Evolutionary conservation across 92 coral and sea anemone species (phyloP), one percentile per base, ranked within the genome.

Genomic region (Paramuricea clavata): DNA sequence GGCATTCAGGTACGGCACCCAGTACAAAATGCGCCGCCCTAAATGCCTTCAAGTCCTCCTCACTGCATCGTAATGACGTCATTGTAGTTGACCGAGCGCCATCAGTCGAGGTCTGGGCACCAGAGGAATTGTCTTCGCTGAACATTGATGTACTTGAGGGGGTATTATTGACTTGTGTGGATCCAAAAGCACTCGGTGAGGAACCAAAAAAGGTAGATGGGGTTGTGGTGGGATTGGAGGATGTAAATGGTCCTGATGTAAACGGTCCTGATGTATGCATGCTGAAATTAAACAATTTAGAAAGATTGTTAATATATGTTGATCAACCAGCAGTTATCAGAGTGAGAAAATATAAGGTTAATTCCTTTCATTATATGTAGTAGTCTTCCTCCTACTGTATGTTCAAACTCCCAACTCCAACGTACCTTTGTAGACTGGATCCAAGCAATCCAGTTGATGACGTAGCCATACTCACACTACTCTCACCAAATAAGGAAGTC

Each of bases 1-100:
- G 94, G 65, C 95, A 94, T 71, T 95, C 98, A 0, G 98, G 98
- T 78, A 95, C 94, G 42, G 87, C 89, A 13, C 98, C 98, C 69
- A 95, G 78, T 35, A 91, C 88, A 95, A 95, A 95, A 65, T 90
- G 88, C 57, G 92, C 96, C 6, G 94, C 98, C 79, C 71, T 94
- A 43, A 94, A 95, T 17, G 98, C 98, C 68, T 85, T 90, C 83
- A 95, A 49, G 87, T 94, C 98, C 78, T 93, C 89, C 43, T 94
- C 94, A 27, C 95, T 91, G 82, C 93, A 94, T 32, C 49, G 82
- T 76, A 87, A 34, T 30, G 50, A 19, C 23, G 54, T 71, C 17
- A 76, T 50, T 25, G 82, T 78, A 49, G 92, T 69, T 47, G 74
- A 12, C 12, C 54, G 88, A 30, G 81, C 49, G n/a, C 28, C 50